Evolutionary conservation across 2,113 vertebrate genomes (phyloP).

Genomic region (Cyprinodon variegatus): DNA sequence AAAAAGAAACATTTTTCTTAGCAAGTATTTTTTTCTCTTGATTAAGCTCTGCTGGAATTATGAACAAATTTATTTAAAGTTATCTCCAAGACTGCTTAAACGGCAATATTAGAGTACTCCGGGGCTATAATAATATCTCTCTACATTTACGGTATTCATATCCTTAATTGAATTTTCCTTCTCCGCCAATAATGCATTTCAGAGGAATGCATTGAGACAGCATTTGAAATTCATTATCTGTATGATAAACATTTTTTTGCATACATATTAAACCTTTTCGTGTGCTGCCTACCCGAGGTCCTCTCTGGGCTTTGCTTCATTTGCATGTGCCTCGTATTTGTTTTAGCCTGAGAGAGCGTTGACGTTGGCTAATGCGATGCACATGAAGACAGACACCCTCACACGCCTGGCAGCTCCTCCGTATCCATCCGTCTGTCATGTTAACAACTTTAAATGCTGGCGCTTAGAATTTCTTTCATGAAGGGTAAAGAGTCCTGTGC

Average conservation of each 20-base stretch:
- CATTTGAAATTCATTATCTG: conserved; percentile 71
- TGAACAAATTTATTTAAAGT: not conserved
- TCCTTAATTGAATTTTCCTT: conserved; percentile 60
- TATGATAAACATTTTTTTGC: conserved; percentile 69
- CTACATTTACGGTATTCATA: conserved; percentile 39
- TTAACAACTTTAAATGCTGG: conserved; percentile 63
- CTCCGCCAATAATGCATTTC: conserved; percentile 60
- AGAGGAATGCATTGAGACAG: conserved; percentile 51
- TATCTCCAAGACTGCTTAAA: not conserved
- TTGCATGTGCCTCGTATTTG: conserved; percentile 75
- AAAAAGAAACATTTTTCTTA: not conserved
- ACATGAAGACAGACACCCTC: conserved; percentile 44
- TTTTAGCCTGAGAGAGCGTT: conserved; percentile 59
- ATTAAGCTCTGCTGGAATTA: conserved; percentile 1
- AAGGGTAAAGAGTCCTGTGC: conserved; percentile 46
- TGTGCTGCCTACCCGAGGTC: conserved; percentile 51
- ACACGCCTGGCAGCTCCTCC: conserved; percentile 49
- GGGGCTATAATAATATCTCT: conserved; percentile 24
- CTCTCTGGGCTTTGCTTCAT: conserved; percentile 58
- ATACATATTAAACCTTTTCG: conserved; percentile 72
- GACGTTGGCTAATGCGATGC: conserved; percentile 55
- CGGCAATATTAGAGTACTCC: not conserved
- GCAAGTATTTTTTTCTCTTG: not conserved
- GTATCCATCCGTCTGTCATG: conserved; percentile 68
- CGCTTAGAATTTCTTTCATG: conserved; percentile 55